Percentiles rank a stretch among this genome's conserved stretches.
Evolutionary conservation across 2,113 vertebrate species (phyloP).

Genomic region (Tachycineta bicolor): DNA sequence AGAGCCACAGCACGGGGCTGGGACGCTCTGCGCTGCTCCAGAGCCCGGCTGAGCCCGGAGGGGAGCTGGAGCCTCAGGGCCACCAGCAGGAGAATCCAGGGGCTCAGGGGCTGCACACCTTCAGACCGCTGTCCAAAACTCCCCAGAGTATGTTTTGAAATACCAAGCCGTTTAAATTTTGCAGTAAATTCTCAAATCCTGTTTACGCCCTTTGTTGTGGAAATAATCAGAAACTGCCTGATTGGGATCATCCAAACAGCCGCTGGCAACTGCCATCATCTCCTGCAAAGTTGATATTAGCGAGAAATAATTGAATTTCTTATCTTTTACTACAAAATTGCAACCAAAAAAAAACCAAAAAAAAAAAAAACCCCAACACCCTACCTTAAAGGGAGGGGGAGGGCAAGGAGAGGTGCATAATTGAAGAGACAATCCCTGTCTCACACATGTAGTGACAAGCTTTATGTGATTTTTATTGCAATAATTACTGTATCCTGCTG

Average conservation of each 20-base stretch:
- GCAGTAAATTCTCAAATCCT: background rate
- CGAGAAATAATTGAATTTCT: slow-evolving; percentile 42
- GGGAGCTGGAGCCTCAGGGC: background rate
- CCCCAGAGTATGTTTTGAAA: background rate
- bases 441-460: slow-evolving; percentile 66
- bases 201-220: background rate
- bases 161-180: background rate
- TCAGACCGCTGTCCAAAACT: background rate
- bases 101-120: background rate
- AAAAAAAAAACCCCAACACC: background rate
- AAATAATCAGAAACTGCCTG: background rate
- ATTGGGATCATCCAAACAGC: background rate
- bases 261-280: background rate
- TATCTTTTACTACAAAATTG: slow-evolving; percentile 27
- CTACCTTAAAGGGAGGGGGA: slow-evolving; percentile 32
- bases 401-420: slow-evolving; percentile 27
- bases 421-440: slow-evolving; percentile 36
- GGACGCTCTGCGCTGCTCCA: background rate
- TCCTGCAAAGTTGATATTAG: background rate
- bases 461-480: slow-evolving; percentile 55
- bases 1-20: background rate
- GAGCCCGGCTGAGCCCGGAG: background rate
- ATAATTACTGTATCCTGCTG: slow-evolving; percentile 71
- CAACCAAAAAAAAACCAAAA: background rate
- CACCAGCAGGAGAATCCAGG: background rate